Evolutionary conservation across 35 echinoderm and acorn worm species (phyloP), one percentile per base, ranked within the genome.

Genomic region (Diadema setosum): DNA sequence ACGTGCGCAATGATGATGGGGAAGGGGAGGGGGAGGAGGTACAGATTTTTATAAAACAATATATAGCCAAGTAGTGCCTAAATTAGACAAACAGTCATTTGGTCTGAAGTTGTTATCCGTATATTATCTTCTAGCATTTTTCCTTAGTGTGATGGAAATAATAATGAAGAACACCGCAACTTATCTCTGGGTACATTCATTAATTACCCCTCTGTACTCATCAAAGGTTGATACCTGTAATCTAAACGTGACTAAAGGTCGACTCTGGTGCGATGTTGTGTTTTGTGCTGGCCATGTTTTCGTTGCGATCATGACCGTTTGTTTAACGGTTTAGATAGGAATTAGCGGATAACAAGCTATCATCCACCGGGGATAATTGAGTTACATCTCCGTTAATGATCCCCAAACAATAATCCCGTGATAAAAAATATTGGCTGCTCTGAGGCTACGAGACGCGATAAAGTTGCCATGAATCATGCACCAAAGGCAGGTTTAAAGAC

Each of bases 281-380:
- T 31, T 67, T 29, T 67, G 25, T 7, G 21, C 63, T n/a, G 3
- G 63, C 24, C 63, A 67, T 67, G 63, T 67, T 67, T 67, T 67
- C 63, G 63, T 34, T 67, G 29, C 63, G 63, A 67, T 67, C 37
- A 67, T 26, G 12, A 15, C 2, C 27, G 63, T 67, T 67, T 67
- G 63, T 67, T 67, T 67, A 67, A 67, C 25, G 63, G 63, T 67
- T 67, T 67, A 67, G 63, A 33, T 67, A 67, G 63, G 63, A 67
- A 67, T 67, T 67, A 67, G 27, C 30, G 27, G 63, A 34, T 67
- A 12, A 26, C 0, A 67, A 26, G 30, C 57, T 27, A 15, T 27
- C 57, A 24, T 18, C 11, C 37, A 67, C 37, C 63, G 37, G 63
- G 21, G 63, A 67, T 67, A 67, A 67, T 67, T 67, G 63, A 67